Base-by-base conservation (phyloP, 2,888 invertebrate species). In the Fragum fragum region DNA sequence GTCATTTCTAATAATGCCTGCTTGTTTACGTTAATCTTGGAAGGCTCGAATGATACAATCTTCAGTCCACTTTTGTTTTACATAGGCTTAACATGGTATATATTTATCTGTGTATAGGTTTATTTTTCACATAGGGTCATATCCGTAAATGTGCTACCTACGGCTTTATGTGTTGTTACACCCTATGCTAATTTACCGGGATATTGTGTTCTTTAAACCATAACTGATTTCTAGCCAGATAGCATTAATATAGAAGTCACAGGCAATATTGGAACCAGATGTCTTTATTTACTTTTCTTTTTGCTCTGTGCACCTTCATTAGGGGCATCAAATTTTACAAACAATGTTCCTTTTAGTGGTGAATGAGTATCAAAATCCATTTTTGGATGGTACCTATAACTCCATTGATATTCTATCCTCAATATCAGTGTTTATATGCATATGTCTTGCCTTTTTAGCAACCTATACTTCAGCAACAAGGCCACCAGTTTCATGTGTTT, bases 71-170 rank as follows among this genome's bases (percentile, higher is more conserved):
- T 14, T 52, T 72, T 16, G 80, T 61, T 68, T 66, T 76, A 14
- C 69, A 59, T 66, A 80, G 55, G 69, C 83, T 81, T 18, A 85
- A 28, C 68, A 74, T 57, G 5, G 76, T 76, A 55, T 81, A 81
- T 61, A 68, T 61, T 70, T 79, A 79, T 14, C 81, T 59, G 61
- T 18, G 63, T 73, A 1, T 26, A 63, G 55, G 29, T 76, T 16
- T 73, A 55, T 28, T 52, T 69, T 18, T 39, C 32, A n/a, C 73
- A 21, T 14, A 57, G 53, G 3, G 78, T 69, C 73, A 77, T 59
- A 32, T 76, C 71, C 16, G 73, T 52, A 14, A 55, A 70, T 29
- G 79, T 79, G 21, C 69, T 73, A 3, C 79, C 79, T 59, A 76
- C 76, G 14, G 42, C 26, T 69, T 83, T 79, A 29, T 83, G 76